Evolutionary conservation across 2,797 vertebrate genomes (phyloP), one percentile per base, ranked within the genome.

Genomic region (Percopsis omiscomaycus): DNA sequence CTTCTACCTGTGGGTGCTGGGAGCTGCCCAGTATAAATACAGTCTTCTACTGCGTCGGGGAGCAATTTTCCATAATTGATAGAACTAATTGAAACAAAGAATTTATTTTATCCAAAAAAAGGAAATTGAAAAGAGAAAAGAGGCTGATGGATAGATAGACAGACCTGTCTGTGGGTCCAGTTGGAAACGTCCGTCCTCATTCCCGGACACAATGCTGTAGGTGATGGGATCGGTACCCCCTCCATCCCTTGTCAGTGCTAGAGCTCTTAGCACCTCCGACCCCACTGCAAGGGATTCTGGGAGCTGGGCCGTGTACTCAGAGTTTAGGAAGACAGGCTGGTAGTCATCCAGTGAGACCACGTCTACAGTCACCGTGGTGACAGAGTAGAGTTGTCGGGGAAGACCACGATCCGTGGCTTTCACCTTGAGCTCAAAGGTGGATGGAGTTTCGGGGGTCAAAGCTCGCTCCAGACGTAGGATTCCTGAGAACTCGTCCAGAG

Each of bases 331-430:
- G 73, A 98, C 86, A 0, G 96, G 96, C 82, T 95, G 92, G 71
- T 98, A 98, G 61, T 98, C 92, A 0, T 93, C 94, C 10, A 98
- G 92, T 67, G 95, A 94, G 47, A 98, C 94, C 37, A 98, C 92
- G 0, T 95, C 93, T 57, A 99, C 91, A 0, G 94, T 93, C 74
- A 99, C 91, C 0, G 91, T 94, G 84, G 93, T 91, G 0, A 95
- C 57, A 0, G 96, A 92, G 48, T 92, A 93, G n/a, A 96, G 93
- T 0, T 96, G 93, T 1, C 83, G 84, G 0, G 95, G 96, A 45
- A 88, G 89, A 27, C 97, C 98, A 2, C 93, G 92, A 74, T 99
- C 98, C 0, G 93, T 94, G 66, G 96, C 98, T 48, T 94, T 94
- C 5, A 97, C 94, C 0, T 92, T 95, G 66, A 99, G 88, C 83